Percentiles rank a stretch among this genome's conserved stretches.
These are phyloP conservation scores for Zygaena filipendulae DNA, from an alignment of 2,888 invertebrate species.

Conservation along the genomic window DNA sequence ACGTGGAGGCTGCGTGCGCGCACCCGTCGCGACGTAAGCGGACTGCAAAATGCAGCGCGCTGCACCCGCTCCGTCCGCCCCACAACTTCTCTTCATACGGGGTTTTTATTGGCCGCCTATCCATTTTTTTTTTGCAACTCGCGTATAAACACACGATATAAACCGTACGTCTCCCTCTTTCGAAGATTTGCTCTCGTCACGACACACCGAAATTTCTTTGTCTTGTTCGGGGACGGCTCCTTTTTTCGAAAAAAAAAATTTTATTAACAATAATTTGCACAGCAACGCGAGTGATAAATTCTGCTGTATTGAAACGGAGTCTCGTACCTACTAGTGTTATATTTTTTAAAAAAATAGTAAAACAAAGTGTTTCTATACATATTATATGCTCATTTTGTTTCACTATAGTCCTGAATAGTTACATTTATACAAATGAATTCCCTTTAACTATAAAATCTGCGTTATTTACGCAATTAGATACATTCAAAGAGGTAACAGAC, in stretches of 20 bases:
- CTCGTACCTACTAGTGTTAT: no score
- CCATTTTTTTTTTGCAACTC: conserved; percentile 57
- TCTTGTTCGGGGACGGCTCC: conserved; percentile 25
- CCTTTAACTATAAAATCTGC: no score
- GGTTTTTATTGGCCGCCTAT: conserved; percentile 64
- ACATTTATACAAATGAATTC: no score
- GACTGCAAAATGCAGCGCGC: conserved; percentile 49
- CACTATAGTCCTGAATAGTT: no score
- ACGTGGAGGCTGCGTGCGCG: conserved; percentile 58
- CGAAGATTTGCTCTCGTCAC: conserved; percentile 51
- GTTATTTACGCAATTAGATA: conserved; percentile 1
- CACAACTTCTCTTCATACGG: conserved; percentile 56
- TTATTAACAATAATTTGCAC: no score
- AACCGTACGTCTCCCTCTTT: conserved; percentile 53
- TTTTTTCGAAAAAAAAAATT: no score
- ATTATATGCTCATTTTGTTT: no score
- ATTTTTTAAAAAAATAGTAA: no score
- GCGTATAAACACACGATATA: conserved; percentile 57
- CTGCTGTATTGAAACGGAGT: no score
- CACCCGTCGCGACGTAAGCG: conserved; percentile 50
- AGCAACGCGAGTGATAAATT: no score
- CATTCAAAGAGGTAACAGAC: conserved; percentile 34
- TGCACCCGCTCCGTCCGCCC: conserved; percentile 57
- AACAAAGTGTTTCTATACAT: no score
- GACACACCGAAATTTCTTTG: conserved; percentile 51